These are phyloP conservation scores for Zhengitettix transpicula DNA, from an alignment of 2,888 invertebrate species.

Conservation along the genomic window DNA sequence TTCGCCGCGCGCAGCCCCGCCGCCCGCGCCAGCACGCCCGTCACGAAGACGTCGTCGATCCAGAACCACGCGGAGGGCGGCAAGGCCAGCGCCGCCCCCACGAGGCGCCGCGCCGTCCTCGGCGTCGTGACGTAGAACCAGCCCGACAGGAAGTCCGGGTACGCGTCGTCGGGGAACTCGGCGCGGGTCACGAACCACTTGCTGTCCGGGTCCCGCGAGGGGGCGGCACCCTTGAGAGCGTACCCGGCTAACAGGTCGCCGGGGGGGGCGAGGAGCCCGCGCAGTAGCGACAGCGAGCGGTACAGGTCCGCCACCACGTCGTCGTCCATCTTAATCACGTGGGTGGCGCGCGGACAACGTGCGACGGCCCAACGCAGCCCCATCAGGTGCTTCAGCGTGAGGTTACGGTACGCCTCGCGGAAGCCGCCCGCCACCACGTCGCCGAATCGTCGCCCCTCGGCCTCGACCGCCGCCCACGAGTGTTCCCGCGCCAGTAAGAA, in stretches of 20 bases:
- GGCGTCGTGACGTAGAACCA: constrained; percentile 69
- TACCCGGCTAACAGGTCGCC: constrained; percentile 42
- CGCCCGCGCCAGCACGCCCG: constrained; percentile 43
- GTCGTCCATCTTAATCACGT: constrained; percentile 66
- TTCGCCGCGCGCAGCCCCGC: constrained; percentile 14
- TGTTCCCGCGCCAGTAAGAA: constrained; percentile 65
- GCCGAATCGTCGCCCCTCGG: constrained; percentile 37
- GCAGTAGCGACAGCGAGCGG: constrained; percentile 28
- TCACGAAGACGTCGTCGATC: constrained; percentile 82
- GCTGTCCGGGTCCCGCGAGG: constrained; percentile 46
- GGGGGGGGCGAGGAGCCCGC: constrained; percentile 21
- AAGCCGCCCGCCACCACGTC: constrained; percentile 66
- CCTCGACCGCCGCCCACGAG: no score
- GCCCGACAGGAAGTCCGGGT: constrained; percentile 65
- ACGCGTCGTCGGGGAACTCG: constrained; percentile 42
- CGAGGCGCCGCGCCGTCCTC: constrained; percentile 37
- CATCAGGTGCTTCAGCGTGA: constrained; percentile 73
- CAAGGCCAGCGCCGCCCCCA: constrained; percentile 33
- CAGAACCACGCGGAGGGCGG: constrained; percentile 76
- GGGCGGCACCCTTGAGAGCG: constrained; percentile 42
- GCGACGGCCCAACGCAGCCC: constrained; percentile 55
- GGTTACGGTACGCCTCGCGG: constrained; percentile 55
- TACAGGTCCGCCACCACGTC: constrained; percentile 58
- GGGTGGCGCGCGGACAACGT: constrained; percentile 41
- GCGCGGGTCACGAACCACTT: constrained; percentile 63